These are phyloP conservation scores for Formicarius rufipectus DNA, from an alignment of 2,113 vertebrate species.

Conservation along the genomic window DNA sequence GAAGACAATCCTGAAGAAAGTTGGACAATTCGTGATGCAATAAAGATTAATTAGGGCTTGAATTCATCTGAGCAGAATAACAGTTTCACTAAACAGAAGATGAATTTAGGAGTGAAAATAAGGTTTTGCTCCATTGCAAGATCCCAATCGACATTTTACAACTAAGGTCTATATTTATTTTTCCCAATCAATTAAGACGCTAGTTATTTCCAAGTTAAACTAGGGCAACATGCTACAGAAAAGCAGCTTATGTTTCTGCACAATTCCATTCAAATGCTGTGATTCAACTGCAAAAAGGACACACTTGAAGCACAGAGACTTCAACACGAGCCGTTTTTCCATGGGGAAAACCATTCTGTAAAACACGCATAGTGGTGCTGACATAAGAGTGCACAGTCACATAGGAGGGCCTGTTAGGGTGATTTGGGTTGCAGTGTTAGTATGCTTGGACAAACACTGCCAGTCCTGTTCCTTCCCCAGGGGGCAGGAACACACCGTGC, in stretches of 20 bases:
- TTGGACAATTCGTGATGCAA: neutral
- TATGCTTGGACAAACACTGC: neutral
- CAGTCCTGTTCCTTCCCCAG: neutral
- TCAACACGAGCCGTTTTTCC: neutral
- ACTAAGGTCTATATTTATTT: neutral
- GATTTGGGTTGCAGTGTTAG: neutral
- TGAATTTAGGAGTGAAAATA: neutral
- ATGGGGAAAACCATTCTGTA: neutral
- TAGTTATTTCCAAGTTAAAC: neutral
- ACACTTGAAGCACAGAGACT: neutral
- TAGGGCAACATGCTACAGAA: neutral
- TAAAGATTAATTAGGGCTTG: neutral
- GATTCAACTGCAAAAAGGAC: neutral
- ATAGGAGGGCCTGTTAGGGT: accelerated
- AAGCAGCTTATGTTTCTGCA: neutral
- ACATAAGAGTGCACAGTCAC: neutral
- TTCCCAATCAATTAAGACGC: neutral
- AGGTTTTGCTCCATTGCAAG: neutral
- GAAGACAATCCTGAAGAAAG: neutral
- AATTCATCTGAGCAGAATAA: neutral
- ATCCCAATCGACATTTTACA: neutral
- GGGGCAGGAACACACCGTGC: neutral
- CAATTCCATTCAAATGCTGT: neutral
- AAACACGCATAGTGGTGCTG: neutral
- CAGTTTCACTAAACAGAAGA: neutral